Base-by-base conservation (phyloP, 2,888 invertebrate genomes). In the Galerucella pusilla region DNA sequence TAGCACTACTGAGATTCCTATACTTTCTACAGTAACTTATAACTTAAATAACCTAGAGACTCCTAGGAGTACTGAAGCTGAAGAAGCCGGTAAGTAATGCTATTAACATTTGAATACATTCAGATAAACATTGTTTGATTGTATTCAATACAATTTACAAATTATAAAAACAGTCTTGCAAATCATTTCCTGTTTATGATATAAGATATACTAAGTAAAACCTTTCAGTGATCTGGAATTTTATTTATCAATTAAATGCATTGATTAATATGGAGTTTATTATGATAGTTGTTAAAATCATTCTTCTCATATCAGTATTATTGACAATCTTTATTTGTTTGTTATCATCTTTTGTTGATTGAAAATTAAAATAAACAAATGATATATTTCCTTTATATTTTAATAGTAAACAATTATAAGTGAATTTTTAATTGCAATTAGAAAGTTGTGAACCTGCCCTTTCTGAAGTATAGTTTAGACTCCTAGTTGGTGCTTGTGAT, bases 1-100 rank as follows among this genome's bases (percentile, higher is more conserved):
- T 63, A 78, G 75, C 66, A 76, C 73, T 52, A 80, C 78, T 42
- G 78, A 81, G 16, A 76, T 60, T 72, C 74, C 78, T 20, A 46
- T 79, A n/a, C 72, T 77, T n/a, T 57, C 81, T 25, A 80, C 82
- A 54, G 45, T 57, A 64, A 20, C 45, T 64, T 61, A 73, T 65
- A 61, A 28, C 66, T 52, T 35, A 45, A 71, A 64, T 66, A 49
- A 16, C 11, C 65, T 64, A 68, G 76, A 78, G 35, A 49, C 9
- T 14, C 60, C 75, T 9, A 67, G 65, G 9, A 69, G 12, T 60
- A 45, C 14, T 6, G 25, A 46, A 11, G 10, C 1, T 9, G 11
- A 59, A 68, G 61, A 77, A 61, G 46, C 52, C 73, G 76, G 79
- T 79, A 68, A 45, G 16, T 49, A 57, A 57, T 57, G 46, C 11